Percentiles rank a stretch among this genome's conserved stretches.
Conservation (phyloP, 2,888 invertebrate species). For the Campaea margaritaria region DNA sequence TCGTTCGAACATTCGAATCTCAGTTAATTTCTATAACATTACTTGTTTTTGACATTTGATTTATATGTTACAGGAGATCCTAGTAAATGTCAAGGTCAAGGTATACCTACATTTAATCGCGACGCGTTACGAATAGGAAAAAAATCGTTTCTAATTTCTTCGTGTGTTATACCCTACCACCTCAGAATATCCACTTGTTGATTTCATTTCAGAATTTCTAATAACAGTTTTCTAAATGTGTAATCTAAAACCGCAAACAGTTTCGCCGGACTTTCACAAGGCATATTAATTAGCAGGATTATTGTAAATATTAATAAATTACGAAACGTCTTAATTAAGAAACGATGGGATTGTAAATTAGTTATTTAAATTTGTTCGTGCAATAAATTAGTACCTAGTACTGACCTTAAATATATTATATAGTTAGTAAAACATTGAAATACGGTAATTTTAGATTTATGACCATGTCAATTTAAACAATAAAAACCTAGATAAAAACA, state of each 20-base stretch:
- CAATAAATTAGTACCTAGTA: slow-evolving; percentile 40
- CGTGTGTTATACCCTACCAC: too few relatives aligned
- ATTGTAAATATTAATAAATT: slow-evolving; percentile 37
- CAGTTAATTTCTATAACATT: not conserved
- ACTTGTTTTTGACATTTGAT: too few relatives aligned
- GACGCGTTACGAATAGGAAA: too few relatives aligned
- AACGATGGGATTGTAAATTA: slow-evolving; percentile 23
- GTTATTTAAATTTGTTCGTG: slow-evolving; percentile 20
- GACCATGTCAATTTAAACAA: slow-evolving; percentile 29
- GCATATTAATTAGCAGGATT: slow-evolving; percentile 20
- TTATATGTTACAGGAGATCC: too few relatives aligned
- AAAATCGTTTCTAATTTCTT: too few relatives aligned
- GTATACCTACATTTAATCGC: too few relatives aligned
- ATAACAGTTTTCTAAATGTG: slow-evolving; percentile 3
- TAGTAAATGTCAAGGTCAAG: too few relatives aligned
- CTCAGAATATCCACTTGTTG: not conserved
- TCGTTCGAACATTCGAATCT: not conserved
- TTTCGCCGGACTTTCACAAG: slow-evolving; percentile 45
- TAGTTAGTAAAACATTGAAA: slow-evolving; percentile 20
- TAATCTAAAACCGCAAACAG: slow-evolving; percentile 20
- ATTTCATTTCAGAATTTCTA: not conserved
- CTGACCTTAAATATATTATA: slow-evolving; percentile 24
- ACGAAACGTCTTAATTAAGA: slow-evolving; percentile 26
- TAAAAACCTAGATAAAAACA: not conserved
- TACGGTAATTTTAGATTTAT: slow-evolving; percentile 26